Evolutionary conservation across 92 coral and sea anemone species (phyloP).

Genomic region (Porites rus): DNA sequence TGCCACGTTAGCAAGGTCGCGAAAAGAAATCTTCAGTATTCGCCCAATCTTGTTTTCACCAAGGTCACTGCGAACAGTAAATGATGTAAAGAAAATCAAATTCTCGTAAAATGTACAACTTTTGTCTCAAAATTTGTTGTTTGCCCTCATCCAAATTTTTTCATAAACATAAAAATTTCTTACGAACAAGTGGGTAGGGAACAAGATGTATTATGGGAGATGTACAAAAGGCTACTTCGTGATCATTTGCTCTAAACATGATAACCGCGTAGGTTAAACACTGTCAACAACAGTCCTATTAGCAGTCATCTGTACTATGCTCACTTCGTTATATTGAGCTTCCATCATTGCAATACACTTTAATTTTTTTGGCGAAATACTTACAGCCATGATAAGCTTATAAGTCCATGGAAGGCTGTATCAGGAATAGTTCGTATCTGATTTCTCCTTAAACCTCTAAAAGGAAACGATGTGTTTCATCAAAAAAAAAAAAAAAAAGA

Average conservation of each 20-base stretch:
- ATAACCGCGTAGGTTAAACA: no score
- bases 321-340: no score
- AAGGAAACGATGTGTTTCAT: background rate
- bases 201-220: no score
- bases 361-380: conserved; percentile 22
- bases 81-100: background rate
- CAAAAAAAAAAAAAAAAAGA: background rate
- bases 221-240: no score
- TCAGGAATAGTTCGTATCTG: conserved; percentile 79
- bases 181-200: no score
- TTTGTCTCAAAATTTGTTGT: background rate
- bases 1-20: conserved; percentile 68
- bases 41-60: conserved; percentile 82
- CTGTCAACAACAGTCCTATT: background rate
- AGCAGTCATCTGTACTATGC: no score
- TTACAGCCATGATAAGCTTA: conserved; percentile 72
- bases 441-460: conserved; percentile 69
- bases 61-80: conserved; percentile 60
- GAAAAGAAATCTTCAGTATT: conserved; percentile 78
- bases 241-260: no score
- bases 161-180: no score
- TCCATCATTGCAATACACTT: background rate
- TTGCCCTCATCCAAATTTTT: background rate
- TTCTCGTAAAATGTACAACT: background rate
- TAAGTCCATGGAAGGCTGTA: conserved; percentile 87